Conservation (phyloP, 2,113 vertebrate species). For the Zootoca vivipara region DNA sequence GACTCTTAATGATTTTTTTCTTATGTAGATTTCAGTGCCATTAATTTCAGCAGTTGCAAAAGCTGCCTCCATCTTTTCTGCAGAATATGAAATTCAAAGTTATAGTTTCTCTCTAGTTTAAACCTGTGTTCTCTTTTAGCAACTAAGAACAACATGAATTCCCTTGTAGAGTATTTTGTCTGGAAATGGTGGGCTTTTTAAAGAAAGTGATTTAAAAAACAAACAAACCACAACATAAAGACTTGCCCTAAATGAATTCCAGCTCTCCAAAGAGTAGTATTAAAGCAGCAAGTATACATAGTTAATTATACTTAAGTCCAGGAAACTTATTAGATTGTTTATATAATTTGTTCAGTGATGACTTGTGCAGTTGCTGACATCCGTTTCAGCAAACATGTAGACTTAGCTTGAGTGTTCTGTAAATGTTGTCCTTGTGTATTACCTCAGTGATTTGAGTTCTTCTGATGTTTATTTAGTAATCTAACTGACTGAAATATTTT, state of each 20-base stretch:
- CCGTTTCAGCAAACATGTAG: neutral
- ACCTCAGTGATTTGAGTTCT: neutral
- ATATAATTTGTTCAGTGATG: neutral
- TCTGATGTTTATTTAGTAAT: neutral
- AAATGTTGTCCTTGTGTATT: neutral
- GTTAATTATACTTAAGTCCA: neutral
- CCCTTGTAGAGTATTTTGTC: neutral
- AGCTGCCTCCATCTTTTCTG: neutral
- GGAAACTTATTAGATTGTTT: constrained; percentile 1
- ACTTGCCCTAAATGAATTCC: neutral
- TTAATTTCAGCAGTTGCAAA: neutral
- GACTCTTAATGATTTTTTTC: neutral
- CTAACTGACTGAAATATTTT: neutral
- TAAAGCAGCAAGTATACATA: neutral
- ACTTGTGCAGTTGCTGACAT: neutral
- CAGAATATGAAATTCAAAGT: neutral
- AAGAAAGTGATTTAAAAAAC: neutral
- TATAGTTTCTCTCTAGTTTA: neutral
- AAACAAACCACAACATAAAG: neutral
- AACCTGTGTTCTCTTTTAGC: neutral
- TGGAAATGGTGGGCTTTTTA: neutral
- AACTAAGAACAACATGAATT: neutral
- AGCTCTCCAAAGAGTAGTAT: neutral
- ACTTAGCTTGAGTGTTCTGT: neutral
- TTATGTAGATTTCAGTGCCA: neutral